Percentiles rank a stretch among this genome's conserved stretches.
Evolutionary conservation across 2,113 vertebrate species (phyloP).

Genomic region (Poeciliopsis prolifica): DNA sequence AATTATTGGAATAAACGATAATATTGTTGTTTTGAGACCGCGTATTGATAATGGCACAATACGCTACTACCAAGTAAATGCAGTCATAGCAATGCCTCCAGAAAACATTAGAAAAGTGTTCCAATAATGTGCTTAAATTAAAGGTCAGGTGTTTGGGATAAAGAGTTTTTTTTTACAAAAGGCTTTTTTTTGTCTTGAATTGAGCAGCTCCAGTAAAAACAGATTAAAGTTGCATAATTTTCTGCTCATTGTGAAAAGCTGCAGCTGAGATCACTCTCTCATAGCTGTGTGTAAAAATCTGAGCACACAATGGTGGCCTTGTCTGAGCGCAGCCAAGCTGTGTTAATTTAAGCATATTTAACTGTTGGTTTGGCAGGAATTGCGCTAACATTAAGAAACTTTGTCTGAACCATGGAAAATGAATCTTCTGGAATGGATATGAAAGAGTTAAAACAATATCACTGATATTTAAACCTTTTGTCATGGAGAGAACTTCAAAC

Average conservation of each 20-base stretch:
- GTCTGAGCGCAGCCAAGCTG: not conserved
- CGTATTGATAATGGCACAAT: too few species aligned
- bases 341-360: not conserved
- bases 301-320: not conserved
- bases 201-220: not conserved
- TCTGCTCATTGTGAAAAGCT: not conserved
- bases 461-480: too few species aligned
- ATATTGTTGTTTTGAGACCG: too few species aligned
- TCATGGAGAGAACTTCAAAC: too few species aligned
- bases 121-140: not conserved
- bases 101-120: not conserved
- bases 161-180: slow-evolving; percentile 2
- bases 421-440: not conserved
- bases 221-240: not conserved
- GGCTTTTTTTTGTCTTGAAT: not conserved
- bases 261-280: not conserved
- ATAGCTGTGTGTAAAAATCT: not conserved
- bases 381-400: not conserved
- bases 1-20: too few species aligned
- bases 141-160: not conserved
- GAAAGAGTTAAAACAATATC: not conserved
- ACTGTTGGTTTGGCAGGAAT: not conserved
- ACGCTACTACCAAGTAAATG: not conserved
- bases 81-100: not conserved
- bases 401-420: not conserved